Evolutionary conservation across 2,797 vertebrate species (phyloP), one percentile per base, ranked within the genome.

Genomic region (Bufotes viridis): DNA sequence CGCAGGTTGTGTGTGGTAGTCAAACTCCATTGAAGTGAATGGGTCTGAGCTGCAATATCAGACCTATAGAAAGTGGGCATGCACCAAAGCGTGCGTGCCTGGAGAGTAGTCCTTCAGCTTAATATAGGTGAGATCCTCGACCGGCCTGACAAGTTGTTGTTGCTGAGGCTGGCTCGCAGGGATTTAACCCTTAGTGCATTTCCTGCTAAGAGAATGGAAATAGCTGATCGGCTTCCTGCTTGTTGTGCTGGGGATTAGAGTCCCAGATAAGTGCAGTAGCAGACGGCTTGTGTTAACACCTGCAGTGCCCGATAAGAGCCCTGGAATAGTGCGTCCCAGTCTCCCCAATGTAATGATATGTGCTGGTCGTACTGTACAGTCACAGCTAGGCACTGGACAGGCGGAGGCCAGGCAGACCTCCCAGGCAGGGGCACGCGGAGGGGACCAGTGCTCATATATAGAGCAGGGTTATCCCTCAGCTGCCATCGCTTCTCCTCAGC

Each of bases 151-250:
- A 12, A 75, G 72, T 75, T 75, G n/a, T 74, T 74, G 34, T 74
- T 29, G 3, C 60, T 6, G 80, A 58, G 8, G 26, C 70, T 58
- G 29, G 51, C 69, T 84, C 24, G 63, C 69, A 70, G 17, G n/a
- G 26, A 42, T 15, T 75, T 85, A 76, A 85, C 83, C 83, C 83
- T n/a, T n/a, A 22, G 55, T 42, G 57, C 51, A 76, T 29, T 76
- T 85, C 83, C 83, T 76, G 83, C 14, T 20, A 49, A 26, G 83
- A 76, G 83, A 76, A 85, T 85, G 83, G 83, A 85, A 85, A 76
- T 63, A 10, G 49, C 83, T 76, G 70, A 12, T 76, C 34, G 76
- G 70, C 70, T 76, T 85, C 70, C 82, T 74, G 74, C 74, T 85
- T 63, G 70, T 85, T 75, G 82, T 84, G 55, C 70, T 84, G 69